These are phyloP conservation scores for Panagrolaimus sp. DNA, from an alignment of 1,140 invertebrate species.

Conservation along the genomic window DNA sequence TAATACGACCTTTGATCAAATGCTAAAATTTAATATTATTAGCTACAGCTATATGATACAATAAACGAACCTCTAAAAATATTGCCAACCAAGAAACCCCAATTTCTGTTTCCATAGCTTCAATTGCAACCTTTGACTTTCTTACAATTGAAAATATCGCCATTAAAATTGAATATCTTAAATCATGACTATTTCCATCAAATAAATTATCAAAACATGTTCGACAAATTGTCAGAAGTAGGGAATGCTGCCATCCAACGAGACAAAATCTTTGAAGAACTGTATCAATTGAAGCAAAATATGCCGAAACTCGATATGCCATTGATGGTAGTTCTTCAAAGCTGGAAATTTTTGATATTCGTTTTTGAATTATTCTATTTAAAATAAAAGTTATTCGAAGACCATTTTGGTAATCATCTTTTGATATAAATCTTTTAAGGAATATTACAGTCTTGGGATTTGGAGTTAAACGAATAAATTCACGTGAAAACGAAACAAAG, in stretches of 20 bases:
- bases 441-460: background rate
- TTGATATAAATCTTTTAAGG: background rate
- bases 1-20: background rate
- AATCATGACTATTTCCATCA: background rate
- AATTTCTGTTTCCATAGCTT: background rate
- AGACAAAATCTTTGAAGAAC: background rate
- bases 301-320: background rate
- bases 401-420: background rate
- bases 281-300: background rate
- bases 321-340: background rate
- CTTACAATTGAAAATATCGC: background rate
- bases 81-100: background rate
- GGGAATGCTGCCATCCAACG: background rate
- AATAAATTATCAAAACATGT: background rate
- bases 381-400: background rate
- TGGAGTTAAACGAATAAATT: too few relatives aligned
- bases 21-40: background rate
- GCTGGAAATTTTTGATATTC: background rate
- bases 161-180: background rate
- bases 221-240: background rate
- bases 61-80: constrained; percentile 8
- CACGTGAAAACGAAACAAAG: too few relatives aligned
- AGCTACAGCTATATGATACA: too few relatives aligned
- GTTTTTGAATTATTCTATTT: background rate
- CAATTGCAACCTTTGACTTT: background rate